phyloP scores from a whole-genome alignment of 2,113 vertebrate genomes.

The Toxotes chatareus region DNA sequence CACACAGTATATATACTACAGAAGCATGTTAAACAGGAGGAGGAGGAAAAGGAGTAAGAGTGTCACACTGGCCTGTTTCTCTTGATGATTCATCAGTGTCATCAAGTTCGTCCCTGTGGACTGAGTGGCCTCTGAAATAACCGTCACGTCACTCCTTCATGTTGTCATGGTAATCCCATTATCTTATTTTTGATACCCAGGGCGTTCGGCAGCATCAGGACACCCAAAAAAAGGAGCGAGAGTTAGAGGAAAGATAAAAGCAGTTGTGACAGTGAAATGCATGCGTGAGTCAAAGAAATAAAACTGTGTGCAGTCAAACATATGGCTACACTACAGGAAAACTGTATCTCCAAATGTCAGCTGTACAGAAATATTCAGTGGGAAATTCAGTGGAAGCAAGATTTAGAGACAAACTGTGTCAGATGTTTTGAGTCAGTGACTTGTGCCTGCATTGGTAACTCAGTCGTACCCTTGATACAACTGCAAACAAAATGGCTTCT shows the following conservation, averaged over 20 bases:
- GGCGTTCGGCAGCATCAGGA: conserved; percentile 52
- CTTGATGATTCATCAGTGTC: conserved; percentile 63
- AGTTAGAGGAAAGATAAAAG: conserved; percentile 3
- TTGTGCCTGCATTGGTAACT: conserved; percentile 20
- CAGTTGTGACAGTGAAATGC: background rate
- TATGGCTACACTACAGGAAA: background rate
- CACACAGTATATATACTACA: background rate
- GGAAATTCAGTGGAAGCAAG: background rate
- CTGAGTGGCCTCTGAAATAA: conserved; percentile 50
- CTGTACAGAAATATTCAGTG: background rate
- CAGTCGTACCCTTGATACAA: conserved; percentile 35
- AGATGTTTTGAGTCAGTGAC: conserved; percentile 10
- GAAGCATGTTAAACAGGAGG: background rate
- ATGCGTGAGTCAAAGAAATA: conserved; percentile 14
- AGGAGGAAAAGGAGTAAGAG: background rate
- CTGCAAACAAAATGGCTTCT: conserved; percentile 65
- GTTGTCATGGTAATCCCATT: conserved; percentile 80
- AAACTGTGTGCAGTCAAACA: background rate
- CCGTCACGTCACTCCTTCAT: conserved; percentile 51
- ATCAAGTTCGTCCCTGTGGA: conserved; percentile 43
- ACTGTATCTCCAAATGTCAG: background rate
- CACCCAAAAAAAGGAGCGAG: conserved; percentile 12
- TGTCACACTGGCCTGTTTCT: conserved; percentile 22
- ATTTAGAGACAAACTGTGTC: background rate
- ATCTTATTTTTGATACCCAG: conserved; percentile 46